Evolutionary conservation across 2,113 vertebrate genomes (phyloP), one percentile per base, ranked within the genome.

Genomic region (Meleagris gallopavo): DNA sequence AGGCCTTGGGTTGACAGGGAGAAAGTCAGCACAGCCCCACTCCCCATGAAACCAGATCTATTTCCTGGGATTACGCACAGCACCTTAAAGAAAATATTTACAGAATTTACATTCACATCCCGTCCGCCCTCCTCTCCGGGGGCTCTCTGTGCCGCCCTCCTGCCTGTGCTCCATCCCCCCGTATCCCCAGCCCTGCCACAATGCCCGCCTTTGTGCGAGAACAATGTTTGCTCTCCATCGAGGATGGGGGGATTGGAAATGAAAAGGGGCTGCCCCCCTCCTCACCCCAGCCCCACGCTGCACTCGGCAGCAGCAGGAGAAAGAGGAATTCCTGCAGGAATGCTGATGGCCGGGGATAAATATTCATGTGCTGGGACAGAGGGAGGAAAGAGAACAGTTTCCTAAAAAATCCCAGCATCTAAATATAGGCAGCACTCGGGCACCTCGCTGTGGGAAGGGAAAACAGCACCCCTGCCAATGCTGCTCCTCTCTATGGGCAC

Each of bases 81-180:
- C 87, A 95, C 93, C 93, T 96, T 85, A 95, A 97, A 95, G 96
- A 96, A 97, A 97, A 97, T 97, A 97, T 97, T 97, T 93, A 94
- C 94, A 94, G 93, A 91, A 95, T 97, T 97, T 94, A 95, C 83
- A 97, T 97, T 96, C 96, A 95, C 94, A 94, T 97, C 95, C 95
- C 94, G 74, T 96, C 88, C 82, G 0, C 88, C 85, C 83, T 94
- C 83, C 43, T 82, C 93, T 93, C 91, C 73, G 89, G 94, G 90
- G 90, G 82, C 76, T 93, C 64, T 77, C 48, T 2, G 8, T 83
- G 81, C 86, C 74, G 79, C 82, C 66, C 86, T 74, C 15, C 87
- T 6, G 12, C 92, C 74, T 67, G 3, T 72, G 54, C 92, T 95
- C 50, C 84, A 72, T 83, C 84, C 87, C 86, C 81, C 67, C 32